These are phyloP conservation scores for Sorex maritimensis DNA, from an alignment of 2,797 vertebrate species.

Conservation along the genomic window DNA sequence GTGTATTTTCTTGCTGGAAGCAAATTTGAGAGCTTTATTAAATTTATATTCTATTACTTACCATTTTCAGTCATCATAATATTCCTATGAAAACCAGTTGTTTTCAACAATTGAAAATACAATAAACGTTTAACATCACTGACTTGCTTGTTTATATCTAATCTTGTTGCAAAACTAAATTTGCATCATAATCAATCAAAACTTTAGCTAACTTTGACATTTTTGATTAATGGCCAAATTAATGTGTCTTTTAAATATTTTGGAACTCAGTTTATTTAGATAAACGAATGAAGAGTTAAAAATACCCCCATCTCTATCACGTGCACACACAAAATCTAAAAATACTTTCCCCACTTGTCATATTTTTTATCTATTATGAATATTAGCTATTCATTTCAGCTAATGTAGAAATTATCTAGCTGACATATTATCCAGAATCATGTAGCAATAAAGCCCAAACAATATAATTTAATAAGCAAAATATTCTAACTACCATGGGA, in stretches of 20 bases:
- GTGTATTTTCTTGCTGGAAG: conserved; percentile 24
- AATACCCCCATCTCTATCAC: not conserved
- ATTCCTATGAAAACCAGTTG: conserved; percentile 56
- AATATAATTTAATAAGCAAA: conserved; percentile 67
- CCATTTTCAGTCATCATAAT: conserved; percentile 39
- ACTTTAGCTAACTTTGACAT: not conserved
- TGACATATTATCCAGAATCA: conserved; percentile 60
- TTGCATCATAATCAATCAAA: conserved; percentile 10
- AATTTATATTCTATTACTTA: conserved; percentile 61
- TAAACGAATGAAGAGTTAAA: conserved; percentile 6
- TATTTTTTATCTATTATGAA: not conserved
- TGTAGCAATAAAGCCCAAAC: conserved; percentile 29
- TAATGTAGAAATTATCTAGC: conserved; percentile 38
- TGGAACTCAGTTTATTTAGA: not conserved
- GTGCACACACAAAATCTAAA: no score
- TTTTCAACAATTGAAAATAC: conserved; percentile 56
- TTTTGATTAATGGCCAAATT: not conserved
- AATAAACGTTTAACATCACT: conserved; percentile 67
- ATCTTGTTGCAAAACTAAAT: conserved; percentile 24
- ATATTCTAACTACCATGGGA: conserved; percentile 24
- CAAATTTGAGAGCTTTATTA: conserved; percentile 4
- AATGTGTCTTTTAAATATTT: not conserved
- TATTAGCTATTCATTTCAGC: conserved; percentile 35
- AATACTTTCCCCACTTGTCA: not conserved
- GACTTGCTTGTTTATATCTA: conserved; percentile 49